These are phyloP conservation scores for Panopea generosa DNA, from an alignment of 2,888 invertebrate species.

Conservation along the genomic window DNA sequence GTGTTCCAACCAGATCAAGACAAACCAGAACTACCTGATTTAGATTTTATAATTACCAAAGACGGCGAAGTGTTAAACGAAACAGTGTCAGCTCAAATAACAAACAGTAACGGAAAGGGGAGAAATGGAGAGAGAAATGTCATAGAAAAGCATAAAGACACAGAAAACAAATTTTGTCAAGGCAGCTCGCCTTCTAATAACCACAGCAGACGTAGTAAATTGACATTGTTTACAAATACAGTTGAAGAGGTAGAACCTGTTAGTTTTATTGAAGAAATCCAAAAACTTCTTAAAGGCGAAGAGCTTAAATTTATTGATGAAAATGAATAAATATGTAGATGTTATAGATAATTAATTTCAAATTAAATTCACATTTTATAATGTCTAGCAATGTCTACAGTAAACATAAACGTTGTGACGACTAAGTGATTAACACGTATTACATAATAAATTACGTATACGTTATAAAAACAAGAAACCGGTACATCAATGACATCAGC, in stretches of 20 bases:
- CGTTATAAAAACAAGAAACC: too few relatives aligned
- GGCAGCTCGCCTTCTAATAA: conserved; percentile 12
- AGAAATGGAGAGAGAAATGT: conserved; percentile 2
- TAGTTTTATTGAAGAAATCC: conserved; percentile 60
- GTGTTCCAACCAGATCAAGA: conserved; percentile 56
- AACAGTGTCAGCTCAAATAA: conserved; percentile 42
- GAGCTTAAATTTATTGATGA: conserved; percentile 59
- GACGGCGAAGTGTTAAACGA: conserved; percentile 47
- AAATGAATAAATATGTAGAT: conserved; percentile 2
- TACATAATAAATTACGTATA: too few relatives aligned
- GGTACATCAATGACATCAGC: too few relatives aligned
- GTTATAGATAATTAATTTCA: not conserved
- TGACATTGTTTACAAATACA: conserved; percentile 8
- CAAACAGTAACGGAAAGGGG: conserved; percentile 26
- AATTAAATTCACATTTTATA: not conserved
- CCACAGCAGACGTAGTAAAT: not conserved
- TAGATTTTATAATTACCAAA: conserved; percentile 45
- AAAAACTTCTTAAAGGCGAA: conserved; percentile 56
- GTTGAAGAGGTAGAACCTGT: conserved; percentile 32
- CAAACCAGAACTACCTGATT: conserved; percentile 42
- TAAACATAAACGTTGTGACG: too few relatives aligned
- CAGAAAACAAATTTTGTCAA: conserved; percentile 26
- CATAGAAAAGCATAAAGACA: conserved; percentile 40
- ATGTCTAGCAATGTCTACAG: not conserved
- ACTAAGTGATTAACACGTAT: too few relatives aligned